A percentile compares a stretch with the other conserved stretches of the same genome.
Conservation (phyloP, 2,888 invertebrate species). For the Caenorhabditis sp. region DNA sequence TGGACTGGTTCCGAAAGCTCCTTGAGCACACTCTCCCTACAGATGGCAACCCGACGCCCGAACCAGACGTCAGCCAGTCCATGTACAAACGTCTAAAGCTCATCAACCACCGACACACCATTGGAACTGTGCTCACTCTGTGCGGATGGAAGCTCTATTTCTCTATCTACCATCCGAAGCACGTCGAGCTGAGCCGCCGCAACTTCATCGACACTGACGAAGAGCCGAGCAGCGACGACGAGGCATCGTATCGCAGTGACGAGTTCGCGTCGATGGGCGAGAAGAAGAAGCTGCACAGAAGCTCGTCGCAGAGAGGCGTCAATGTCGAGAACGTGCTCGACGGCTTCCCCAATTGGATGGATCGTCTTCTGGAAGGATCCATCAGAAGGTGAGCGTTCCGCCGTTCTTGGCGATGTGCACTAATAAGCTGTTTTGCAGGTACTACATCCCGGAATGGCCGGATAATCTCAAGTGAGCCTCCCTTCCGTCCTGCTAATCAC, state of each 20-base stretch:
- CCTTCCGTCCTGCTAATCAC: background rate
- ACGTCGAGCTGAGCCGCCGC: slow-evolving; percentile 81
- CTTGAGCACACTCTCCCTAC: slow-evolving; percentile 88
- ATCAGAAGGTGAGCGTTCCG: slow-evolving; percentile 83
- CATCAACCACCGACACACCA: slow-evolving; percentile 95
- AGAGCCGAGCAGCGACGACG: slow-evolving; percentile 42
- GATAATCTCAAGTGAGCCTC: slow-evolving; percentile 74
- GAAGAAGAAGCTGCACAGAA: slow-evolving; percentile 54
- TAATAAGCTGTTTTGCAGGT: slow-evolving; percentile 82
- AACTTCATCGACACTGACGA: slow-evolving; percentile 55
- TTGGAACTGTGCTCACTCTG: slow-evolving; percentile 94
- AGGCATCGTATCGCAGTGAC: slow-evolving; percentile 50
- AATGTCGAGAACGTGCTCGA: slow-evolving; percentile 85
- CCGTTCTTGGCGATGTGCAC: background rate
- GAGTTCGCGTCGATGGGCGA: slow-evolving; percentile 58
- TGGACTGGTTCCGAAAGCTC: slow-evolving; percentile 93
- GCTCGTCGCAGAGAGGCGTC: slow-evolving; percentile 46
- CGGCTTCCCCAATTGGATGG: slow-evolving; percentile 95
- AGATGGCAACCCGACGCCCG: slow-evolving; percentile 51
- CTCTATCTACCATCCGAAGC: slow-evolving; percentile 98
- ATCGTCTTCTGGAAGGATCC: slow-evolving; percentile 94
- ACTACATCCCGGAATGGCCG: slow-evolving; percentile 97
- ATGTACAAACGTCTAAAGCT: slow-evolving; percentile 68
- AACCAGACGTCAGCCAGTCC: slow-evolving; percentile 44
- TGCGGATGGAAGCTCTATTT: slow-evolving; percentile 98